A percentile compares a stretch with the other conserved stretches of the same genome.
These are phyloP conservation scores for Budorcas taxicolor DNA, from an alignment of 2,113 vertebrate genomes.

Conservation along the genomic window DNA sequence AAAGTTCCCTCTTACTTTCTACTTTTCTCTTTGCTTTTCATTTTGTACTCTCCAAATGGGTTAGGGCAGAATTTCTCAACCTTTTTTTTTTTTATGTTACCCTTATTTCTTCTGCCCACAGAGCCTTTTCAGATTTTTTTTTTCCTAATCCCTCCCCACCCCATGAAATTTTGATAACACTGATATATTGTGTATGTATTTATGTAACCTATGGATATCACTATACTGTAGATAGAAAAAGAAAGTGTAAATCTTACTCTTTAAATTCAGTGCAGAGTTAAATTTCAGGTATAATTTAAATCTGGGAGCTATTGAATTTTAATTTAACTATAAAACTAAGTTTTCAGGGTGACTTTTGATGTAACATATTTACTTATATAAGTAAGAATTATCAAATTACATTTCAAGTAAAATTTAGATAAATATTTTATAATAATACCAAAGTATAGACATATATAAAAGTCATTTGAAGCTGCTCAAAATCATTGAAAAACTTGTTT, in stretches of 20 bases:
- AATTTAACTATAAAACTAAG: neutral
- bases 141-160: neutral
- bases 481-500: neutral
- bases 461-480: neutral
- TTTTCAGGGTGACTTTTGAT: neutral
- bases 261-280: neutral
- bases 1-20: neutral
- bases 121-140: neutral
- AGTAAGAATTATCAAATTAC: neutral
- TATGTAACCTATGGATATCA: neutral
- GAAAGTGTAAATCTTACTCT: neutral
- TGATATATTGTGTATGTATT: neutral
- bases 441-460: neutral
- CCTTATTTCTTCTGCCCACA: neutral
- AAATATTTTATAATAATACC: neutral
- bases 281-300: neutral
- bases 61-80: neutral
- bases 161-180: neutral
- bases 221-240: neutral
- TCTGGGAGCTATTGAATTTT: neutral
- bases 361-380: neutral
- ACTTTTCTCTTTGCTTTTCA: neutral
- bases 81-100: neutral
- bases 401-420: neutral
- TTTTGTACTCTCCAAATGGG: neutral